A percentile compares a stretch with the other conserved stretches of the same genome.
These are phyloP conservation scores for Lasioglossum villosulum DNA, from an alignment of 2,888 invertebrate genomes.

Conservation along the genomic window DNA sequence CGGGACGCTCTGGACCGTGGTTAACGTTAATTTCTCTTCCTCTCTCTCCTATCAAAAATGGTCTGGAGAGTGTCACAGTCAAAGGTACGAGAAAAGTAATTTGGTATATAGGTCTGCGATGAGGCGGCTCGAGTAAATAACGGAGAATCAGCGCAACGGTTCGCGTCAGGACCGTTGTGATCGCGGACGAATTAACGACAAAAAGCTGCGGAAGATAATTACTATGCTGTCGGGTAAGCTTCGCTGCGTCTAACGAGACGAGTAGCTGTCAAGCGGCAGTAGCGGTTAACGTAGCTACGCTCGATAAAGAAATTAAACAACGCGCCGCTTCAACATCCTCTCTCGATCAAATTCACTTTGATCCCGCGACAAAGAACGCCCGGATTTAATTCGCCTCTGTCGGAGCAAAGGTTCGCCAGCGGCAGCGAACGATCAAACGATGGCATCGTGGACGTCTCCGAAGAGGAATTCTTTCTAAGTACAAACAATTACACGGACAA, in stretches of 20 bases:
- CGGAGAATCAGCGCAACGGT: constrained; percentile 11
- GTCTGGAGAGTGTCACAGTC: neutral
- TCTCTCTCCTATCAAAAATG: neutral
- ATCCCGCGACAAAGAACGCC: neutral
- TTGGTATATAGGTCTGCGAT: neutral
- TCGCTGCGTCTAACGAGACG: constrained; percentile 25
- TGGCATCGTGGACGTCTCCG: neutral
- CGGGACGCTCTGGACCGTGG: neutral
- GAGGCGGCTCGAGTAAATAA: neutral
- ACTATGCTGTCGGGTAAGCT: constrained; percentile 45
- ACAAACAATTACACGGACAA: neutral
- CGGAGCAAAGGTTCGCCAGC: neutral
- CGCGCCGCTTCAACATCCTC: neutral
- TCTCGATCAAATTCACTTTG: neutral
- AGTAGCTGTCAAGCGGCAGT: constrained; percentile 18
- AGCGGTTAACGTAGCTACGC: constrained; percentile 3
- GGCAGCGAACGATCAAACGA: neutral
- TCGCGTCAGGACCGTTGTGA: constrained; percentile 34
- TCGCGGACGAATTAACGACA: constrained; percentile 33
- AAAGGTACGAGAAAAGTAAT: neutral
- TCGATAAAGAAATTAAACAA: neutral
- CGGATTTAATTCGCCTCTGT: too few species aligned
- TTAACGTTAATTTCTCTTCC: neutral
- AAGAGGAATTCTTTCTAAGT: neutral
- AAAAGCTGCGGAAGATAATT: constrained; percentile 50